Percentiles rank a stretch among this genome's conserved stretches.
Evolutionary conservation across 1,140 invertebrate species (phyloP).

Genomic region (Lucilia sericata): DNA sequence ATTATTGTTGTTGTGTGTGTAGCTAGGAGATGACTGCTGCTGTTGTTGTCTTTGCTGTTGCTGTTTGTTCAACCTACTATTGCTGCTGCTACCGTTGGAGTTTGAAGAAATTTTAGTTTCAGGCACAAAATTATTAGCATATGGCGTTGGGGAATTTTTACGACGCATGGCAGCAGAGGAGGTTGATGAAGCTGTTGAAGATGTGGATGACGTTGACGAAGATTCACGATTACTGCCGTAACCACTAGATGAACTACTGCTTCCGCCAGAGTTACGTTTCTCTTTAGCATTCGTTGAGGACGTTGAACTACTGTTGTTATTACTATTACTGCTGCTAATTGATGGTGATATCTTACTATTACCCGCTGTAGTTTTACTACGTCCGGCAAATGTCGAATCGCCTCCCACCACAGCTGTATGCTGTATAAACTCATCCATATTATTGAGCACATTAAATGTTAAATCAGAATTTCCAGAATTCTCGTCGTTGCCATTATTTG

Average conservation of each 20-base stretch:
- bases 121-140: constrained; percentile 49
- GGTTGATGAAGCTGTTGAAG: neutral
- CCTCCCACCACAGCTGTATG: constrained; percentile 47
- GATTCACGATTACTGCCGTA: constrained; percentile 50
- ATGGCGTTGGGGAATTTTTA: constrained; percentile 45
- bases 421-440: constrained; percentile 62
- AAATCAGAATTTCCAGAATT: constrained; percentile 57
- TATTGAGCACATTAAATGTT: constrained; percentile 64
- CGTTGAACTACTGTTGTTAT: constrained; percentile 28
- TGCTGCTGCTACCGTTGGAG: constrained; percentile 39
- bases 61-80: constrained; percentile 12
- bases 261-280: constrained; percentile 59
- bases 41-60: constrained; percentile 45
- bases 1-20: constrained; percentile 32
- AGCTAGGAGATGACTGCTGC: constrained; percentile 44
- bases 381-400: constrained; percentile 44
- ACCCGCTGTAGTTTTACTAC: constrained; percentile 27
- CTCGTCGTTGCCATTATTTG: constrained; percentile 51
- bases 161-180: constrained; percentile 18
- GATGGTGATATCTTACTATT: constrained; percentile 35
- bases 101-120: constrained; percentile 35
- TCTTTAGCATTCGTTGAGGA: constrained; percentile 49
- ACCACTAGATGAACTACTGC: constrained; percentile 52
- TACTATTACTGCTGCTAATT: constrained; percentile 35
- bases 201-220: constrained; percentile 1